Evolutionary conservation across 2,797 vertebrate species (phyloP).

Genomic region (Esox lucius): DNA sequence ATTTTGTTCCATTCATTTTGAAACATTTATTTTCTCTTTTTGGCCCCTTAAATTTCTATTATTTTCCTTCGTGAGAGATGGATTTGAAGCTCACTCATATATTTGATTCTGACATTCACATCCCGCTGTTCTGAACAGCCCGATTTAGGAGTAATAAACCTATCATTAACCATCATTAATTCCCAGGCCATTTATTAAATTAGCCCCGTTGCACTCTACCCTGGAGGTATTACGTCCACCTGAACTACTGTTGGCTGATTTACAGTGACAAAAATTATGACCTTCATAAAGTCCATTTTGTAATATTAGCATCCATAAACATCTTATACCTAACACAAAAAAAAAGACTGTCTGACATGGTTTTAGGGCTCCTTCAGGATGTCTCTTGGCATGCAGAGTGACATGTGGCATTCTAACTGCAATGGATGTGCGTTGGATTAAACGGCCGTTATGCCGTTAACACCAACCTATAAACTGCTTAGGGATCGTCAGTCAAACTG

Average conservation of each 20-base stretch:
- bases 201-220: conserved; percentile 57
- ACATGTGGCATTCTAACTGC: conserved; percentile 42
- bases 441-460: conserved; percentile 41
- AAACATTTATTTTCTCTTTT: conserved; percentile 37
- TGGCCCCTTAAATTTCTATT: conserved; percentile 45
- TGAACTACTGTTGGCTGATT: conserved; percentile 73
- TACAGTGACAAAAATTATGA: conserved; percentile 72
- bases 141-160: conserved; percentile 73
- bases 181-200: conserved; percentile 63
- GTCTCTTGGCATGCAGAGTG: conserved; percentile 58
- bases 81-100: conserved; percentile 61
- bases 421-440: conserved; percentile 51
- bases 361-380: conserved; percentile 58
- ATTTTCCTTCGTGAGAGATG: conserved; percentile 61
- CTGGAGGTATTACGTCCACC: conserved; percentile 67
- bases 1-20: conserved; percentile 39
- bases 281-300: conserved; percentile 75
- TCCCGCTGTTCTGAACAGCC: conserved; percentile 59
- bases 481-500: conserved; percentile 34
- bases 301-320: conserved; percentile 75
- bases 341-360: conserved; percentile 67
- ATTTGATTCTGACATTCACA: conserved; percentile 63
- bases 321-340: conserved; percentile 66
- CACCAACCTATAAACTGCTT: conserved; percentile 40
- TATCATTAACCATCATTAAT: conserved; percentile 75